These are phyloP conservation scores for Phodopus roborovskii DNA, from an alignment of 2,113 vertebrate genomes.

Conservation along the genomic window DNA sequence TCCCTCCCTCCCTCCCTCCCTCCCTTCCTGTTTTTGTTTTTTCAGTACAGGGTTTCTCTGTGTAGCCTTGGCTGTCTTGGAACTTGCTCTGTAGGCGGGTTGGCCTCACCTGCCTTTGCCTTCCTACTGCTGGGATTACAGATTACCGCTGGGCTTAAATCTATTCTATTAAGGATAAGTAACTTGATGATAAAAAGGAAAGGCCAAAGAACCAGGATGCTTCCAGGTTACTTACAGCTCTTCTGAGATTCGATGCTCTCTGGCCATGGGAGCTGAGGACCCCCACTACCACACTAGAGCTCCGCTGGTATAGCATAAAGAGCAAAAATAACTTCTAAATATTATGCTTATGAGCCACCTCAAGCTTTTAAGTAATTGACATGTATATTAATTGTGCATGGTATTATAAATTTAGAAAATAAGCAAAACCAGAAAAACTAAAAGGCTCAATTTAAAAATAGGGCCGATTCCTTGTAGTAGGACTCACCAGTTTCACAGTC, in stretches of 20 bases:
- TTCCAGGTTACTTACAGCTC: not conserved
- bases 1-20: accelerated
- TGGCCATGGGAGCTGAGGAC: not conserved
- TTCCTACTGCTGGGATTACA: not conserved
- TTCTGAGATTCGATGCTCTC: not conserved
- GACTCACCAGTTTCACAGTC: not conserved
- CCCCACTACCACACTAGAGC: not conserved
- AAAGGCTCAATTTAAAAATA: conserved; percentile 61
- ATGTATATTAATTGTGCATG: not conserved
- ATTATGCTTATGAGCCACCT: conserved; percentile 1
- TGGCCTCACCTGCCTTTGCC: not conserved
- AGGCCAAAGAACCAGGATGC: not conserved
- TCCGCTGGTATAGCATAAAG: not conserved
- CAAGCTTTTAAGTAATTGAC: not conserved
- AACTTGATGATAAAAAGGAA: conserved; percentile 39
- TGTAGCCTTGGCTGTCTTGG: not conserved
- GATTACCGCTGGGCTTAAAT: not conserved
- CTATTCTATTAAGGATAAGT: conserved; percentile 6
- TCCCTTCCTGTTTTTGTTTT: too few relatives aligned
- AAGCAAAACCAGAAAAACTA: conserved; percentile 39
- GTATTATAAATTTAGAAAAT: conserved; percentile 63
- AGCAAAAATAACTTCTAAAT: not conserved
- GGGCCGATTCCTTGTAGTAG: not conserved
- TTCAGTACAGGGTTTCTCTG: not conserved
- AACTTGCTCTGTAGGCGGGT: not conserved